Base-by-base conservation (phyloP, 2,797 vertebrate genomes). In the Oreochromis mossambicus region DNA sequence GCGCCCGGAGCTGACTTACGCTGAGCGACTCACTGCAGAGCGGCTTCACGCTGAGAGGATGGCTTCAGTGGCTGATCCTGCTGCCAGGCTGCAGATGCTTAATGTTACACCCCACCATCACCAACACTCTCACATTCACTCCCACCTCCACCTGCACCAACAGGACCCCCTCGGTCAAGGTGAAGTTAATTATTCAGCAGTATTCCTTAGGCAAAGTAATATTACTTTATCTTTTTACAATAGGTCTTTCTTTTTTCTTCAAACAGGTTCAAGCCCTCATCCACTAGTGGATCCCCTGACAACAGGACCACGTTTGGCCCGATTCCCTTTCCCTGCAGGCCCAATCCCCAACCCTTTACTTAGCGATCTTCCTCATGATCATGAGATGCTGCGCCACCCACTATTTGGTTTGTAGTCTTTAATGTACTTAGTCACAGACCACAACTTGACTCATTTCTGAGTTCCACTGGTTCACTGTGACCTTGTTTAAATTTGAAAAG, bases 81-180 rank as follows among this genome's bases (percentile, higher is more conserved):
- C 98, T 83, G 96, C 97, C 2, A 96, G 99, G 84, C 97, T 99
- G 66, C 99, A 99, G 96, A 98, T 99, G 99, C 99, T 99, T 93
- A 99, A 99, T 19, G 99, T 99, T 82, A 99, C 99, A 0, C 99
- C 99, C 1, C 99, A 99, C 94, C 99, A 99, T 70, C 99, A 99
- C 95, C 99, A 99, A 89, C 99, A 99, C 90, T 99, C 99, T 2
- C 99, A 99, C 94, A 99, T 99, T 95, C 99, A 99, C 96, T 99
- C 99, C 0, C 99, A 99, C 95, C 97, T 99, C 77, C 99, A 99
- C 95, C 97, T 99, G 85, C 99, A 99, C 94, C 99, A 99, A 93
- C 99, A 99, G 96, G 99, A 99, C 83, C 98, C 98, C 15, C 96
- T 99, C 5, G 96, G 98, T 90, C 98, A 99, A 97, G 98, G 98